Evolutionary conservation across 2,113 vertebrate species (phyloP).

Genomic region (Delphinapterus leucas): DNA sequence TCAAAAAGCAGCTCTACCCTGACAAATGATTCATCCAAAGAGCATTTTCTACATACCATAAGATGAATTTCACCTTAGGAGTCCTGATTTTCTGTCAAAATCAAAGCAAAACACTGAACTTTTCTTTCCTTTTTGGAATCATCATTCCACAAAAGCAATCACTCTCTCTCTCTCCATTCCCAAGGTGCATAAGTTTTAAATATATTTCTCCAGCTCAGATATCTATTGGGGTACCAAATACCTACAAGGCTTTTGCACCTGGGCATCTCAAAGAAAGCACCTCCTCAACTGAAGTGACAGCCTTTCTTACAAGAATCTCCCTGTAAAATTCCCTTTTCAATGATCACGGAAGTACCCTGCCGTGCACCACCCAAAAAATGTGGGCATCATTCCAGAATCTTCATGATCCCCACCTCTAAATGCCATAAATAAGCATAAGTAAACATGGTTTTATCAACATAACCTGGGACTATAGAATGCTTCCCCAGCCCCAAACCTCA

Average conservation of each 20-base stretch:
- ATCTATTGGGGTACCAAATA: neutral
- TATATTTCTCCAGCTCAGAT: neutral
- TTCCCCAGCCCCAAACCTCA: neutral
- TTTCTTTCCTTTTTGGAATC: neutral
- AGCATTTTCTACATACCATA: neutral
- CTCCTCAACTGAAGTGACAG: neutral
- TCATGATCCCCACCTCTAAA: neutral
- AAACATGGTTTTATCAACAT: neutral
- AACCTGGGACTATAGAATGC: neutral
- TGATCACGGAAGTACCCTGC: no score
- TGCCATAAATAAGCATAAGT: neutral
- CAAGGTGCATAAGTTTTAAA: neutral
- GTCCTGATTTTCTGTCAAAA: neutral
- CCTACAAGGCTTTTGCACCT: neutral
- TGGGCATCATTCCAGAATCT: neutral
- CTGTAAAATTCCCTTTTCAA: neutral
- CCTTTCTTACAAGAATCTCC: neutral
- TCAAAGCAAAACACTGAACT: neutral
- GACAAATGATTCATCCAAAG: no score
- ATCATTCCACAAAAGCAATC: neutral
- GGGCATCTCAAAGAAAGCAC: neutral
- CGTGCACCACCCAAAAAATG: neutral
- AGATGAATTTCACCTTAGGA: neutral
- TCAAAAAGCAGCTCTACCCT: neutral
- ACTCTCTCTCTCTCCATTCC: neutral